phyloP scores from a whole-genome alignment of 23 tunicate species.

The Trididemnum clinides region DNA sequence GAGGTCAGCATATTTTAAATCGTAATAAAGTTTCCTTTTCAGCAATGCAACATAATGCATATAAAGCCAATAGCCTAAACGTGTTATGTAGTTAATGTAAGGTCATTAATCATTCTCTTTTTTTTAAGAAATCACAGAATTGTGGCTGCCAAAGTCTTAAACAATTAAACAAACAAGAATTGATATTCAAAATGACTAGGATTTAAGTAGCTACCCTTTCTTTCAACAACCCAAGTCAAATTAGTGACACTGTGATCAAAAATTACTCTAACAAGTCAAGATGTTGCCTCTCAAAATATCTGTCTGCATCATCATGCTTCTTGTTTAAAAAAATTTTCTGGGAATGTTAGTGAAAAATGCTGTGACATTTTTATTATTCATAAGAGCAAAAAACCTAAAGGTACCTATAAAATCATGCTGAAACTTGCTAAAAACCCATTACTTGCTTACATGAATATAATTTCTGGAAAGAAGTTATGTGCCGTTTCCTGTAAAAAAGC shows the following conservation, averaged over 20 bases:
- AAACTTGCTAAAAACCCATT: not conserved
- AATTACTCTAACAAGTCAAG: not conserved
- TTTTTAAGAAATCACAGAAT: no score
- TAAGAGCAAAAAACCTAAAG: constrained; percentile 15
- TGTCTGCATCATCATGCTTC: constrained; percentile 10
- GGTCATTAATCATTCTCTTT: no score
- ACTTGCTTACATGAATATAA: not conserved
- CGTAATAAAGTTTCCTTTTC: no score
- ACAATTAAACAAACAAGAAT: no score
- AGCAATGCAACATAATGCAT: no score
- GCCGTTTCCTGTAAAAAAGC: not conserved
- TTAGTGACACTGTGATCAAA: not conserved
- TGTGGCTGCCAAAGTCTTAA: no score
- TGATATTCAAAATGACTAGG: not conserved
- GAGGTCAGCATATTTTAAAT: no score
- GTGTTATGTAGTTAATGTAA: no score
- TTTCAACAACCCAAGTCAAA: not conserved
- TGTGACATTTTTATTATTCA: constrained; percentile 4
- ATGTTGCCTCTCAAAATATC: not conserved
- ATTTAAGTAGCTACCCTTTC: not conserved
- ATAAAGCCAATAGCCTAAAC: no score
- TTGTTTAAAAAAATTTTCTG: not conserved
- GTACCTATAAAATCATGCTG: not conserved
- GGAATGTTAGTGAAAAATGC: not conserved
- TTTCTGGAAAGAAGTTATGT: constrained; percentile 1